Percentiles rank a stretch among this genome's conserved stretches.
Evolutionary conservation across 2,113 vertebrate genomes (phyloP).

Genomic region (Propithecus coquereli): DNA sequence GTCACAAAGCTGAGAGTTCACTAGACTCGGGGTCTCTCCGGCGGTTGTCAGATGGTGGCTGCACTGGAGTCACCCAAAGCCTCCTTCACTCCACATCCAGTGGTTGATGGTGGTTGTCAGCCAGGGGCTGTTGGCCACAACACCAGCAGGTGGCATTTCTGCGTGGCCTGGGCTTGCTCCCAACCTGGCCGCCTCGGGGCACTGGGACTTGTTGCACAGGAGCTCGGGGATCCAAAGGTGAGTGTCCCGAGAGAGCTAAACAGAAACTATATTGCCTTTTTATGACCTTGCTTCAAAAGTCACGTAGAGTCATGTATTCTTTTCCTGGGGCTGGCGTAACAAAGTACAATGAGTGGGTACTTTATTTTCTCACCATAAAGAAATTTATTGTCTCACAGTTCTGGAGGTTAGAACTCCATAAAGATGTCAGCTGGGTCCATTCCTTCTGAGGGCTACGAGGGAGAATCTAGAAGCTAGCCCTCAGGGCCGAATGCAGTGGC

Average conservation of each 20-base stretch:
- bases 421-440: no score
- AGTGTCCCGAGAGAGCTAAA: background rate
- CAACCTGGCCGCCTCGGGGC: background rate
- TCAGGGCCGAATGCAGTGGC: no score
- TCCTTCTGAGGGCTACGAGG: background rate
- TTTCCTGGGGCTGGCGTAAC: background rate
- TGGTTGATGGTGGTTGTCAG: background rate
- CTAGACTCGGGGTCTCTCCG: background rate
- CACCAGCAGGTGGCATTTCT: background rate
- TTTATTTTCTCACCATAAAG: no score
- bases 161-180: background rate
- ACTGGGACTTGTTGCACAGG: background rate
- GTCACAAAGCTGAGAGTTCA: background rate
- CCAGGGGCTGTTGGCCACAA: background rate
- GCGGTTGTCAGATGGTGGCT: background rate
- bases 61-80: background rate
- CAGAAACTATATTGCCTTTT: background rate
- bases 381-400: background rate
- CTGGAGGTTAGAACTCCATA: background rate
- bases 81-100: background rate
- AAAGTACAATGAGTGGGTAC: no score
- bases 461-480: background rate
- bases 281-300: background rate
- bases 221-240: background rate
- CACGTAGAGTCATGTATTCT: background rate